Conservation (phyloP, 2,888 invertebrate genomes). For the Gasteruption jaculator region DNA sequence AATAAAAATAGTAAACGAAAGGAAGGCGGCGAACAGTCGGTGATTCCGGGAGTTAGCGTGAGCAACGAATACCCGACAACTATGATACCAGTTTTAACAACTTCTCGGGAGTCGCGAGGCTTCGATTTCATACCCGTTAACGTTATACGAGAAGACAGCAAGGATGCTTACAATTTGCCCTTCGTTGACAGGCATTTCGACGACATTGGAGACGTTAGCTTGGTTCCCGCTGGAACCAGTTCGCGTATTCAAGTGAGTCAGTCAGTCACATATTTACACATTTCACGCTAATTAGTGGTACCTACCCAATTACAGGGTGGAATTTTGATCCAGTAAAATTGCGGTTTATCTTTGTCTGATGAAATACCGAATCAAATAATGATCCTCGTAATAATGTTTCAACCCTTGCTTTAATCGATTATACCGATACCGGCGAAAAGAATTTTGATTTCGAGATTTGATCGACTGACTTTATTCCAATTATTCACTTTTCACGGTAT, state of each 20-base stretch:
- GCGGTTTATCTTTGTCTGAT: no score
- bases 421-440: background rate
- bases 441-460: constrained; percentile 1
- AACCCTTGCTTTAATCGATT: background rate
- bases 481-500: constrained; percentile 21
- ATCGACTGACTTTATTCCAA: background rate
- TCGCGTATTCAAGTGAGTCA: constrained; percentile 44
- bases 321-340: no score
- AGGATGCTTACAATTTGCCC: constrained; percentile 35
- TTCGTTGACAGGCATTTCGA: constrained; percentile 40
- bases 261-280: no score
- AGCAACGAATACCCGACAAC: constrained; percentile 47
- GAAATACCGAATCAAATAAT: background rate
- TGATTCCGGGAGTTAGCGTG: constrained; percentile 40
- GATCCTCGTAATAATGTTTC: constrained; percentile 2
- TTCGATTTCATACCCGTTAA: constrained; percentile 49
- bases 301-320: background rate
- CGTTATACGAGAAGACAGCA: constrained; percentile 45
- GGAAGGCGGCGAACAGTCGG: no score
- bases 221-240: constrained; percentile 46
- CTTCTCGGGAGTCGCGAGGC: constrained; percentile 36
- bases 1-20: constrained; percentile 23
- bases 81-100: constrained; percentile 45
- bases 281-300: background rate
- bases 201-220: constrained; percentile 44